Base-by-base conservation (phyloP, 2,888 invertebrate genomes). In the Dolichomitus sp. region DNA sequence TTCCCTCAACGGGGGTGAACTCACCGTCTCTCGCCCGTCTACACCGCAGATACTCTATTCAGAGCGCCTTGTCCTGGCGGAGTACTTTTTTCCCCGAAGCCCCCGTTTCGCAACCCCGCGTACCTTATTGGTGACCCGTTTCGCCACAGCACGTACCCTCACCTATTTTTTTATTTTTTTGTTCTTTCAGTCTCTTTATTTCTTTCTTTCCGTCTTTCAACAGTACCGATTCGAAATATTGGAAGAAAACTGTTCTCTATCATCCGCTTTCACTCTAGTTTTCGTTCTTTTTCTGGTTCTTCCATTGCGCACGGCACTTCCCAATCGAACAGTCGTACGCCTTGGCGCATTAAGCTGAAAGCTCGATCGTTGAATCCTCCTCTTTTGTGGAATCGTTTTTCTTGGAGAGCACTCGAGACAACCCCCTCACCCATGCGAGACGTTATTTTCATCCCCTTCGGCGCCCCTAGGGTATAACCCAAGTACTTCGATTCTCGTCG, bases 231-330 rank as follows among this genome's bases (percentile, higher is more conserved):
- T 81, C 73, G 66, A 81, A 73, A 77, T 77, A 81, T 81, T 73
- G 73, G 73, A 77, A 54, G 81, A 77, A 81, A 81, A 81, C 73
- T 63, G 73, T 81, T 81, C 81, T 68, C 80, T 50, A 70, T 66
- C 80, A 70, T 65, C 57, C 54, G 42, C 19, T 50, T 66, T 52
- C 73, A 66, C 17, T 48, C 59, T 40, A 19, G 57, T 73, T 74
- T 65, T 73, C n/a, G 19, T 59, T 42, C 40, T 65, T 59, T 11
- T 42, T 54, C 17, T 59, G 33, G 59, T n/a, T 69, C 33, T 54
- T 17, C 52, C 69, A 30, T 33, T 30, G 52, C 42, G 30, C 61
- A 17, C 57, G 42, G 61, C 63, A 63, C 74, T 81, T 76, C 50
- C 70, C 81, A 77, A 81, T 81, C 76, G 72, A 79, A 72, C 76